Percentiles rank a stretch among this genome's conserved stretches.
Conservation (phyloP, 2,797 vertebrate genomes). For the Acipenser ruthenus region DNA sequence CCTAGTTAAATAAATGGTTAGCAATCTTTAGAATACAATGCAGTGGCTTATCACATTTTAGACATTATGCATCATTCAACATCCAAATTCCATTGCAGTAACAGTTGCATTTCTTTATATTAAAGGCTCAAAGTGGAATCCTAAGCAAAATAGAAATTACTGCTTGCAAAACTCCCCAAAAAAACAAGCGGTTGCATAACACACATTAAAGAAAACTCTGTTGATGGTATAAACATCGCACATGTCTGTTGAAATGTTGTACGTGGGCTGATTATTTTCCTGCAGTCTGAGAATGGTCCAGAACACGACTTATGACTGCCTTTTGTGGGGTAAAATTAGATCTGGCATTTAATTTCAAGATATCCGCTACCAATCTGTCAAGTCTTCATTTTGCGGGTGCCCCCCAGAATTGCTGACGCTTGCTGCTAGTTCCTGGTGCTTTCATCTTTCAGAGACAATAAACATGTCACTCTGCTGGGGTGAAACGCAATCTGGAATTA, state of each 20-base stretch:
- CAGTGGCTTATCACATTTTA: neutral
- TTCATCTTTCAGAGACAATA: constrained; percentile 81
- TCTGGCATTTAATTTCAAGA: constrained; percentile 71
- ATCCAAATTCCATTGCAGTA: neutral
- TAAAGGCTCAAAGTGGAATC: neutral
- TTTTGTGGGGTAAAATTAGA: constrained; percentile 67
- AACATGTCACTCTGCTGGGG: constrained; percentile 89
- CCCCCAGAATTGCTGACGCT: constrained; percentile 74
- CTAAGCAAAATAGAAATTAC: neutral
- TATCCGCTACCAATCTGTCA: constrained; percentile 63
- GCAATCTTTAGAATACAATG: no score
- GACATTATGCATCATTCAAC: neutral
- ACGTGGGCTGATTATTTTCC: neutral
- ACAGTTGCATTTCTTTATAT: neutral
- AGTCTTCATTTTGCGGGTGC: constrained; percentile 65
- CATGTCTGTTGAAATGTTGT: neutral
- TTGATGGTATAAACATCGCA: neutral
- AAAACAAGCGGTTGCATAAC: neutral
- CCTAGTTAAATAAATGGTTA: no score
- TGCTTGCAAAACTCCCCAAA: neutral
- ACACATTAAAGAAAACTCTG: neutral
- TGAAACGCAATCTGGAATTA: constrained; percentile 90
- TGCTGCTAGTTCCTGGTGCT: constrained; percentile 62
- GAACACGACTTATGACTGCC: constrained; percentile 31
- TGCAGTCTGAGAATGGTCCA: neutral